Conservation (phyloP, 2,113 vertebrate genomes). For the Rhegmatorhina hoffmannsi region DNA sequence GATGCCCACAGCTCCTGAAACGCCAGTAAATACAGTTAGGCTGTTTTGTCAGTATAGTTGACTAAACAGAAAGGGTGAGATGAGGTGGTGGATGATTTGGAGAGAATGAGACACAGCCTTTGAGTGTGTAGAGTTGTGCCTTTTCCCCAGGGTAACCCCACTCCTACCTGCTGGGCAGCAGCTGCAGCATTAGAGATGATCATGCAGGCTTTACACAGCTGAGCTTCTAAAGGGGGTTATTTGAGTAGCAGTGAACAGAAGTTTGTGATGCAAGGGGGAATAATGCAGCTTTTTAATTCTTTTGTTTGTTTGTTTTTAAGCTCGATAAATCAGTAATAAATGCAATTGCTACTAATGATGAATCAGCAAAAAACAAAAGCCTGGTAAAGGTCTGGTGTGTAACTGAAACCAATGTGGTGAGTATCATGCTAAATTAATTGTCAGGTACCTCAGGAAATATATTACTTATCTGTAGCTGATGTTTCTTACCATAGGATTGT, state of each 20-base stretch:
- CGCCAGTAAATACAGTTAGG: background rate
- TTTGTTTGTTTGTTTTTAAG: slow-evolving; percentile 58
- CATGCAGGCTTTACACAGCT: background rate
- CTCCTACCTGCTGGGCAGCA: background rate
- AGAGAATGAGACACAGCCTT: background rate
- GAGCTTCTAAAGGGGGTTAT: background rate
- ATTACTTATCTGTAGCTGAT: background rate
- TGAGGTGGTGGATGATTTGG: background rate
- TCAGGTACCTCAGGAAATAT: background rate
- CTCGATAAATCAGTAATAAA: slow-evolving; percentile 90
- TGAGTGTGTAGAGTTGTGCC: rapidly evolving
- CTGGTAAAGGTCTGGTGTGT: slow-evolving; percentile 91
- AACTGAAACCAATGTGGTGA: slow-evolving; percentile 77
- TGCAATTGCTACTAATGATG: slow-evolving; percentile 82
- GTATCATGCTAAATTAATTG: slow-evolving; percentile 36
- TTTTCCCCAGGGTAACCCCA: background rate
- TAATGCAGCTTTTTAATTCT: background rate
- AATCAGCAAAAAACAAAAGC: slow-evolving; percentile 86
- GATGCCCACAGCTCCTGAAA: background rate
- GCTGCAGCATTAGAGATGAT: background rate
- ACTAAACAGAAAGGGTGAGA: background rate
- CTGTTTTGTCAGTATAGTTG: background rate
- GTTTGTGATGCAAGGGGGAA: background rate
- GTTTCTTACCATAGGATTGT: background rate
- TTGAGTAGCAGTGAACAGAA: background rate